Evolutionary conservation across 1,140 invertebrate genomes (phyloP).

Genomic region (Drosophila littoralis): DNA sequence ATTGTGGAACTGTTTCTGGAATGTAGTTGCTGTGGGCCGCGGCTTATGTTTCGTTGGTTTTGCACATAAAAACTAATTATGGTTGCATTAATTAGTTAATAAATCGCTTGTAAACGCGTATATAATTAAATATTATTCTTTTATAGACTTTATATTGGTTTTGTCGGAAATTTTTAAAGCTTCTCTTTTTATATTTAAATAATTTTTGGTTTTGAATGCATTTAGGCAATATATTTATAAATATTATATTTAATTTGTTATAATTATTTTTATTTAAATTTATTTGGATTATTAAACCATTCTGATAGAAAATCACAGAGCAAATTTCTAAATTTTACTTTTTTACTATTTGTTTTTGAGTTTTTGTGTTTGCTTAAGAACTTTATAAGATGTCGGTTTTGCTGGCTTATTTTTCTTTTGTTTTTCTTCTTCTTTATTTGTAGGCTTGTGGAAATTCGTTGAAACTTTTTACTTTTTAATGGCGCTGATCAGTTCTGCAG

Average conservation of each 20-base stretch:
- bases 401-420: slow-evolving; percentile 41
- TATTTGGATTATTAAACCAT: slow-evolving; percentile 75
- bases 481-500: slow-evolving; percentile 37
- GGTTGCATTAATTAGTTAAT: slow-evolving; percentile 40
- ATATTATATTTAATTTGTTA: slow-evolving; percentile 54
- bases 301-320: slow-evolving; percentile 82
- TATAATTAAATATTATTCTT: slow-evolving; percentile 19
- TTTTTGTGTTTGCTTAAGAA: slow-evolving; percentile 31
- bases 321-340: slow-evolving; percentile 75
- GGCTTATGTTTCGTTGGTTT: slow-evolving; percentile 28
- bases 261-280: slow-evolving; percentile 50
- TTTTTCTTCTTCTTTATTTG: slow-evolving; percentile 42
- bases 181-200: slow-evolving; percentile 48
- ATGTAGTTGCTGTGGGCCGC: slow-evolving; percentile 14
- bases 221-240: slow-evolving; percentile 70
- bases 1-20: slow-evolving; percentile 1
- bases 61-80: slow-evolving; percentile 37
- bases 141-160: slow-evolving; percentile 17
- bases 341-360: slow-evolving; percentile 29
- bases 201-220: slow-evolving; percentile 49
- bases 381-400: slow-evolving; percentile 39
- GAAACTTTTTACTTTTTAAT: slow-evolving; percentile 55
- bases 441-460: slow-evolving; percentile 78
- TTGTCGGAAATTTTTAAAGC: slow-evolving; percentile 62
- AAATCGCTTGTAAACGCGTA: slow-evolving; percentile 18